These are phyloP conservation scores for Beris chalybata DNA, from an alignment of 2,888 invertebrate species.

Conservation along the genomic window DNA sequence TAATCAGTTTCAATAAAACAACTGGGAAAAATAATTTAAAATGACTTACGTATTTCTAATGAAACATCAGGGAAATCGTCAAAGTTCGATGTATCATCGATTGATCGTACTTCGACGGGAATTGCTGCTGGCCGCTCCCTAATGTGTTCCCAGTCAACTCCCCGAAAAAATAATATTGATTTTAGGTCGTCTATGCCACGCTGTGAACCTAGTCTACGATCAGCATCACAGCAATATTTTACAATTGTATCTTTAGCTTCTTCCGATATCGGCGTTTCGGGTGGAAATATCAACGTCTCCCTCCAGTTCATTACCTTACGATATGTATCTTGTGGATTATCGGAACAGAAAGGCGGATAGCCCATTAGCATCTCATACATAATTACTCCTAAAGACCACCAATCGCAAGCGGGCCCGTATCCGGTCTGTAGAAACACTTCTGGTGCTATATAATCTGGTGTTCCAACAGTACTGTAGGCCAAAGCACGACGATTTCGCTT, in stretches of 20 bases:
- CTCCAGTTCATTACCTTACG: conserved; percentile 99
- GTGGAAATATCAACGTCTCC: conserved; percentile 96
- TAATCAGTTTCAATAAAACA: conserved; percentile 1
- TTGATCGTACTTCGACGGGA: conserved; percentile 95
- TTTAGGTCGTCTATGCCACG: conserved; percentile 94
- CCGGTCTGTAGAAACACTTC: conserved; percentile 98
- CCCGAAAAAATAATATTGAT: conserved; percentile 90
- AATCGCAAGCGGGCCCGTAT: conserved; percentile 97
- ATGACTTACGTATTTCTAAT: conserved; percentile 91
- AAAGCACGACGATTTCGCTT: conserved; percentile 95
- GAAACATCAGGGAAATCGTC: conserved; percentile 99
- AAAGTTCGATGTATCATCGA: conserved; percentile 99
- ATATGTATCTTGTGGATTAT: conserved; percentile 64
- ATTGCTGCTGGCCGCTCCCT: conserved; percentile 98
- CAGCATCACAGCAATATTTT: conserved; percentile 96
- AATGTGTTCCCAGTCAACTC: conserved; percentile 99
- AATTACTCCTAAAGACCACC: conserved; percentile 99
- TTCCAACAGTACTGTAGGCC: conserved; percentile 93
- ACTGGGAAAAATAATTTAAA: conserved; percentile 16
- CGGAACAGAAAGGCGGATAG: conserved; percentile 99
- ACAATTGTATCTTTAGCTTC: conserved; percentile 94
- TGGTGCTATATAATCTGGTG: conserved; percentile 99
- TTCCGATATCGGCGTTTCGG: conserved; percentile 98
- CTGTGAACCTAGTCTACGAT: conserved; percentile 86
- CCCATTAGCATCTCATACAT: conserved; percentile 99